Evolutionary conservation across 2,888 invertebrate species (phyloP), one percentile per base, ranked within the genome.

Genomic region (Dryococelus australis): DNA sequence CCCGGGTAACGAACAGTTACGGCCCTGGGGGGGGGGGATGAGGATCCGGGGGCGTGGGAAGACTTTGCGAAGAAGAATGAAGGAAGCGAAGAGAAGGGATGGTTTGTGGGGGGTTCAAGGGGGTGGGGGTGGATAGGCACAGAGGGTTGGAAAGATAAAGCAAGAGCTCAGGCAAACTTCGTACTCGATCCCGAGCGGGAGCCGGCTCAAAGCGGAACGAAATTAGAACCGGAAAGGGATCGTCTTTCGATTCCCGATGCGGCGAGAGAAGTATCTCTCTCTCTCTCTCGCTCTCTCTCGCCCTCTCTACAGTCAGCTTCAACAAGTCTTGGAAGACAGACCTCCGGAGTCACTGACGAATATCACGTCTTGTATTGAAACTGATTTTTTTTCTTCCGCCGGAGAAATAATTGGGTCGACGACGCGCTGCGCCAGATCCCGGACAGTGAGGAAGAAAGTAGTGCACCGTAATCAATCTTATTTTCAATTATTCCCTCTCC

Each of bases 401-500:
- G 65, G 65, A 65, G 20, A 65, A 65, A 65, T 65, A 65, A 65
- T 65, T 65, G 65, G 65, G 65, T 8, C 65, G 65, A 24, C 65
- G 65, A 3, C 65, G 8, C 65, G 20, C 65, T 24, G 8, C 65
- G 65, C 12, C n/a, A n/a, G n/a, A 8, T 47, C 24, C n/a, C 20
- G 65, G n/a, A 24, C 12, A 51, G 65, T 24, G 65, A n/a, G 65
- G n/a, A n/a, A 65, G 65, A 65, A 65, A 65, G 8, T n/a, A 47
- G 47, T 16, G 47, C 65, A 2, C 13, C 20, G 65, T 65, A 12
- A 65, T 65, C 65, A 65, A 65, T 65, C 65, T 65, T 65, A 65
- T 65, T 65, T 65, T 65, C 65, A 65, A 65, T 65, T 65, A 65
- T 65, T 65, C 65, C 65, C 65, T 65, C n/a, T 65, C 65, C 65